Percentiles rank a stretch among this genome's conserved stretches.
These are phyloP conservation scores for Heliothis virescens DNA, from an alignment of 1,140 invertebrate genomes.

Conservation along the genomic window DNA sequence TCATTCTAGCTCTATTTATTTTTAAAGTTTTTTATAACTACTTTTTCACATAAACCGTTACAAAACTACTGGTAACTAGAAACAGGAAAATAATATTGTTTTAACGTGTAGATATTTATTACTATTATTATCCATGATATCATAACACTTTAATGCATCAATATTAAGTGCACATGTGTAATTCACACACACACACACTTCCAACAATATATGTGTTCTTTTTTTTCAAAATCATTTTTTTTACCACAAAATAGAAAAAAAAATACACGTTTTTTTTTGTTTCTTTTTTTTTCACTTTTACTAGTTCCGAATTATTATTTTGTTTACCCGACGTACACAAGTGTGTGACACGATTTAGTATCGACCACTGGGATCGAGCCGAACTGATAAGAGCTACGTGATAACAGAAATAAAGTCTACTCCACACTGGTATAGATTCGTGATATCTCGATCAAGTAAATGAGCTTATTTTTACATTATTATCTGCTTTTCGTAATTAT, in stretches of 20 bases:
- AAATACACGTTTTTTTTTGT: background rate
- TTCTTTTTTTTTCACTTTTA: background rate
- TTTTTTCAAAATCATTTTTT: too few relatives aligned
- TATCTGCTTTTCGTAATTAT: too few relatives aligned
- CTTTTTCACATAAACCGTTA: too few relatives aligned
- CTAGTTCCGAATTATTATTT: background rate
- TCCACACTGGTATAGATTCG: constrained; percentile 17
- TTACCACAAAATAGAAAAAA: background rate
- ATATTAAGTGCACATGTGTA: background rate
- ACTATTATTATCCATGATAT: background rate
- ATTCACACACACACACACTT: too few relatives aligned
- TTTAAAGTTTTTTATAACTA: background rate
- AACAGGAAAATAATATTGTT: too few relatives aligned
- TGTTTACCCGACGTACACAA: background rate
- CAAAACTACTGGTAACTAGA: too few relatives aligned
- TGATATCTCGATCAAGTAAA: background rate
- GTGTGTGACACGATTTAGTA: constrained; percentile 18
- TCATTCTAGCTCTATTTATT: background rate
- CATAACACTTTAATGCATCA: background rate
- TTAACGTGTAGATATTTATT: background rate
- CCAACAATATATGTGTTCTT: too few relatives aligned
- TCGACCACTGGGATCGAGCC: constrained; percentile 33
- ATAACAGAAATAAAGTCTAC: constrained; percentile 23
- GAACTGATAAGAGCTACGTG: constrained; percentile 9
- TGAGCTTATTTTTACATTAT: background rate